Percentiles rank a stretch among this genome's conserved stretches.
These are phyloP conservation scores for Tetraodon nigroviridis DNA, from an alignment of 2,113 vertebrate genomes.

Conservation along the genomic window DNA sequence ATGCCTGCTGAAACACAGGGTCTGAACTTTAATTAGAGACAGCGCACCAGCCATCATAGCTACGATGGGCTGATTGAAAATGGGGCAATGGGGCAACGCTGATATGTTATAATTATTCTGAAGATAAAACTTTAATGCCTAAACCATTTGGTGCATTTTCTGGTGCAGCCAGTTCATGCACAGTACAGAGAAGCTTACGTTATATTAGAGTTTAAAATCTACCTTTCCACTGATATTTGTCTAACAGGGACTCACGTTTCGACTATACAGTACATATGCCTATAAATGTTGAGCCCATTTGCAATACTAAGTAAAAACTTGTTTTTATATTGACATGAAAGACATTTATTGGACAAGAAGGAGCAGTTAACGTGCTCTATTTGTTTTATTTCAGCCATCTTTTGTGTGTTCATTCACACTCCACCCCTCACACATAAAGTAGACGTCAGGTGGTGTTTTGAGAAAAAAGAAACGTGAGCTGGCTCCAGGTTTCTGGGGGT, in stretches of 20 bases:
- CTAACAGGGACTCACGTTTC: too few relatives aligned
- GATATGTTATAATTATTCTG: constrained; percentile 27
- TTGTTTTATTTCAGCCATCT: constrained; percentile 24
- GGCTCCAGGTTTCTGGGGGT: constrained; percentile 25
- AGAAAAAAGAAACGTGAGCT: constrained; percentile 57
- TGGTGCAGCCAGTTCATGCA: background rate
- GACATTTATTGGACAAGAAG: too few relatives aligned
- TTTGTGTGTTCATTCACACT: constrained; percentile 33
- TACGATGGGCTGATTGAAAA: constrained; percentile 26
- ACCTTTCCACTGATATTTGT: too few relatives aligned
- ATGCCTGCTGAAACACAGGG: constrained; percentile 61
- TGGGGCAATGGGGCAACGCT: constrained; percentile 14
- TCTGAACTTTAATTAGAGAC: constrained; percentile 66
- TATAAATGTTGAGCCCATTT: too few relatives aligned
- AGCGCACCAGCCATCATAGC: constrained; percentile 42
- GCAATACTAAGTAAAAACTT: too few relatives aligned
- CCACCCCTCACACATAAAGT: constrained; percentile 30
- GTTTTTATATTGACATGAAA: too few relatives aligned
- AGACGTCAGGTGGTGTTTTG: constrained; percentile 48
- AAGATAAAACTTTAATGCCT: constrained; percentile 10
- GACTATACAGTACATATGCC: too few relatives aligned
- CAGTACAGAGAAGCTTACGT: background rate
- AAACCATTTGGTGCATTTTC: constrained; percentile 6
- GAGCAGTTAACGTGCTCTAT: background rate
- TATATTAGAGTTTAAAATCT: background rate